Percentiles rank a stretch among this genome's conserved stretches.
These are phyloP conservation scores for Penaeus indicus DNA, from an alignment of 1,140 invertebrate genomes.

Conservation along the genomic window DNA sequence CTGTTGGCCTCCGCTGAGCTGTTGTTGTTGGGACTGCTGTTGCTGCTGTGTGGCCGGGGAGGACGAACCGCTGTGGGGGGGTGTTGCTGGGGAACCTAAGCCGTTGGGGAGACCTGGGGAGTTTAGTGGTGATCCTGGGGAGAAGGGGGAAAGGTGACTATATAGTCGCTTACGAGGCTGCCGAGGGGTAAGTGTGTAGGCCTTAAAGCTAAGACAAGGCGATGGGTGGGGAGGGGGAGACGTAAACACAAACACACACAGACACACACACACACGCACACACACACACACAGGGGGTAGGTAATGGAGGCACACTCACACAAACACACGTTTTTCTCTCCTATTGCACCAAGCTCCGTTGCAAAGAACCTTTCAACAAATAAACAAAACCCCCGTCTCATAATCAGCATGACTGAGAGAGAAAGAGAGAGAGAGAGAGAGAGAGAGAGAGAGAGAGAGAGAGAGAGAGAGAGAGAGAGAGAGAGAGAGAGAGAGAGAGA, in stretches of 20 bases:
- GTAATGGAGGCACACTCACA: no score
- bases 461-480: background rate
- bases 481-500: background rate
- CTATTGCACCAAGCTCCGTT: no score
- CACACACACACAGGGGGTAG: no score
- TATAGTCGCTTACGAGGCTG: slow-evolving; percentile 45
- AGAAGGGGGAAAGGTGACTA: slow-evolving; percentile 33
- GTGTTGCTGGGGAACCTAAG: slow-evolving; percentile 50
- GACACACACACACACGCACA: no score
- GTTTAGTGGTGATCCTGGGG: slow-evolving; percentile 59
- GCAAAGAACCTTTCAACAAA: no score
- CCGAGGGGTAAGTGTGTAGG: slow-evolving; percentile 17
- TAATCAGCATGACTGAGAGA: background rate
- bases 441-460: background rate
- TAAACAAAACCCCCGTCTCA: no score
- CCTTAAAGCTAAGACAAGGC: background rate
- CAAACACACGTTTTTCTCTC: no score
- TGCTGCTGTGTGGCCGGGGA: slow-evolving; percentile 52
- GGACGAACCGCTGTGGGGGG: slow-evolving; percentile 51
- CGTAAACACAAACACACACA: no score
- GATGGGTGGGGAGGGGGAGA: background rate
- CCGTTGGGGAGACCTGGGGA: slow-evolving; percentile 59
- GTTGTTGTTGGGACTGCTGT: slow-evolving; percentile 41
- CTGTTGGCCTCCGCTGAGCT: slow-evolving; percentile 26
- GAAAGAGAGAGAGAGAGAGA: background rate